A percentile compares a stretch with the other conserved stretches of the same genome.
phyloP scores from a whole-genome alignment of 2,113 vertebrate genomes.

The Ploceus nigricollis region DNA sequence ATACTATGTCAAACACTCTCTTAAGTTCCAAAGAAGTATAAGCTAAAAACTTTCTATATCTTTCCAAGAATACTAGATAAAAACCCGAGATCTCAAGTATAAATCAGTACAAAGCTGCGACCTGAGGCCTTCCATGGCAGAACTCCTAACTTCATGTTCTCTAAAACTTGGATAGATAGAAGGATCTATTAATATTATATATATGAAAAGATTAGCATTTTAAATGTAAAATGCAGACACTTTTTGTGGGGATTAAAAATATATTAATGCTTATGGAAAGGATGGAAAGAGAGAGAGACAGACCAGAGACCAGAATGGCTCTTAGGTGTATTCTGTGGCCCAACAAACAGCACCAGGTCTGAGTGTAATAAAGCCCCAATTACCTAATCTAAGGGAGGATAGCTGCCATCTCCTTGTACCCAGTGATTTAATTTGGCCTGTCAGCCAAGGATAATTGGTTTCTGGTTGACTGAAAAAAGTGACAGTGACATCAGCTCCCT shows the following conservation, averaged over 20 bases:
- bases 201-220: background rate
- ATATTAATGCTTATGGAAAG: background rate
- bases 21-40: background rate
- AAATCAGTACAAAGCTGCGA: background rate
- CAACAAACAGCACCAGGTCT: background rate
- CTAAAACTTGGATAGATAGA: background rate
- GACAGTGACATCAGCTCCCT: slow-evolving; percentile 56
- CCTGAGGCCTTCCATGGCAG: background rate
- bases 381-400: background rate
- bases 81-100: background rate
- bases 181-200: background rate
- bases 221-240: background rate
- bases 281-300: background rate
- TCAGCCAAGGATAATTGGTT: slow-evolving; percentile 55
- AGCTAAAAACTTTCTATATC: background rate
- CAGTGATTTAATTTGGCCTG: slow-evolving; percentile 20
- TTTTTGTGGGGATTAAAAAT: background rate
- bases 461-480: slow-evolving; percentile 48
- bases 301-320: background rate
- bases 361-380: background rate
- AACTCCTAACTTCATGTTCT: background rate
- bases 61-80: background rate
- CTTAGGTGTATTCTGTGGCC: background rate
- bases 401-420: background rate
- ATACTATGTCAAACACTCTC: background rate